A percentile compares a stretch with the other conserved stretches of the same genome.
Evolutionary conservation across 2,113 vertebrate genomes (phyloP).

Genomic region (Cyanoramphus novaezelandiae): DNA sequence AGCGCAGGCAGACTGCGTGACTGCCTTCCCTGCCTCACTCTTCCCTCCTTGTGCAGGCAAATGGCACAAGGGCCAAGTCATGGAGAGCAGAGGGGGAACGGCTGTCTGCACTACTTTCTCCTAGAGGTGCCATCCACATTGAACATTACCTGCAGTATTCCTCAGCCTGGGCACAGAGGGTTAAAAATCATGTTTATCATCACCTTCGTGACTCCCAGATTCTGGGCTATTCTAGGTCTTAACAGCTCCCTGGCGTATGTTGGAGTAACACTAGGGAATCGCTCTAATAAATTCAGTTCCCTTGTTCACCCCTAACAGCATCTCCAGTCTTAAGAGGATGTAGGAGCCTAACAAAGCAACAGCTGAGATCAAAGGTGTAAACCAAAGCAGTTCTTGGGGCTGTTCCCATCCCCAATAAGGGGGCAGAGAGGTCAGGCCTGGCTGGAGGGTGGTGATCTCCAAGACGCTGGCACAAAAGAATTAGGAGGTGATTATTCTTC

Average conservation of each 20-base stretch:
- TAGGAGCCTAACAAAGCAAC: not conserved
- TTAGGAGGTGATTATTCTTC: not conserved
- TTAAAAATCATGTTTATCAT: not conserved
- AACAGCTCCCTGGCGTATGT: not conserved
- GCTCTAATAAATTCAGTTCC: slow-evolving; percentile 14
- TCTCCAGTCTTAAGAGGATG: not conserved
- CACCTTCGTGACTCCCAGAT: not conserved
- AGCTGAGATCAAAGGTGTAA: not conserved
- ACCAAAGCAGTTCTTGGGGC: fast-evolving
- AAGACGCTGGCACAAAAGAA: fast-evolving
- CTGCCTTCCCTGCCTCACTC: not conserved
- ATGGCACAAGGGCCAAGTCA: not conserved
- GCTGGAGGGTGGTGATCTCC: not conserved
- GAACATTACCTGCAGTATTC: not conserved
- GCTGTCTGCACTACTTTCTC: not conserved
- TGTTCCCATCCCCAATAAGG: not conserved
- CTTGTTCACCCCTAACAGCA: not conserved
- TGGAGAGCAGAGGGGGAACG: not conserved
- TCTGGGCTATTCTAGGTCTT: not conserved
- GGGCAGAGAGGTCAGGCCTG: not conserved
- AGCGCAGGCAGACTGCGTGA: not conserved
- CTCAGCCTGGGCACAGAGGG: not conserved
- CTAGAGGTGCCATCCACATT: fast-evolving
- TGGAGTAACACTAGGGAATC: not conserved
- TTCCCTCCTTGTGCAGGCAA: not conserved